Evolutionary conservation across 2,888 invertebrate genomes (phyloP).

Genomic region (Drosophila lacicola): DNA sequence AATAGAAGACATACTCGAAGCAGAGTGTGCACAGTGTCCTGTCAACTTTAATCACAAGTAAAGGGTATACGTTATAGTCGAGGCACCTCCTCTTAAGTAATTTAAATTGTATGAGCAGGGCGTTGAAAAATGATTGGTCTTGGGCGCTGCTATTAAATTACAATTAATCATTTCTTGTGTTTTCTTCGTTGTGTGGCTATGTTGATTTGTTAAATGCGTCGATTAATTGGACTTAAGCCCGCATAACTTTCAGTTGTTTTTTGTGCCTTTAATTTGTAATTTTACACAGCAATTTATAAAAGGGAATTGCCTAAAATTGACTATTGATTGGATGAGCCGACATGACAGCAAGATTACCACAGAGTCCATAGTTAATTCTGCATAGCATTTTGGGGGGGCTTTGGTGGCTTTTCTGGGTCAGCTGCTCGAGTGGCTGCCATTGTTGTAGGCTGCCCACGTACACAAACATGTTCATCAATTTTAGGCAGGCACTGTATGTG

Average conservation of each 20-base stretch:
- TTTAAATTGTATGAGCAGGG: conserved; percentile 21
- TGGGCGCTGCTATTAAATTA: conserved; percentile 63
- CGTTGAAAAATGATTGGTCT: conserved; percentile 53
- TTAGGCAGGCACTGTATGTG: conserved; percentile 39
- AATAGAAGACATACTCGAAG: too few relatives aligned
- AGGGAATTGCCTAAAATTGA: conserved; percentile 61
- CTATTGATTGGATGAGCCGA: conserved; percentile 69
- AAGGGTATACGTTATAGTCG: not conserved
- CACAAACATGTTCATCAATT: conserved; percentile 63
- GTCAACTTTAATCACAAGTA: not conserved
- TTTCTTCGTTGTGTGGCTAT: conserved; percentile 35
- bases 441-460: conserved; percentile 55
- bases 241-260: conserved; percentile 52
- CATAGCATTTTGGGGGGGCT: conserved; percentile 26
- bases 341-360: conserved; percentile 63
- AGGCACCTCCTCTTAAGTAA: not conserved
- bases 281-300: conserved; percentile 70
- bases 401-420: conserved; percentile 57
- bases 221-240: conserved; percentile 73
- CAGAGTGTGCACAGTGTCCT: not conserved
- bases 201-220: conserved; percentile 77
- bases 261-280: conserved; percentile 71
- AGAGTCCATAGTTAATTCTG: conserved; percentile 44
- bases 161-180: conserved; percentile 67
- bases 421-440: conserved; percentile 29